Evolutionary conservation across 2,113 vertebrate species (phyloP), one percentile per base, ranked within the genome.

Genomic region (Dasypus novemcinctus): DNA sequence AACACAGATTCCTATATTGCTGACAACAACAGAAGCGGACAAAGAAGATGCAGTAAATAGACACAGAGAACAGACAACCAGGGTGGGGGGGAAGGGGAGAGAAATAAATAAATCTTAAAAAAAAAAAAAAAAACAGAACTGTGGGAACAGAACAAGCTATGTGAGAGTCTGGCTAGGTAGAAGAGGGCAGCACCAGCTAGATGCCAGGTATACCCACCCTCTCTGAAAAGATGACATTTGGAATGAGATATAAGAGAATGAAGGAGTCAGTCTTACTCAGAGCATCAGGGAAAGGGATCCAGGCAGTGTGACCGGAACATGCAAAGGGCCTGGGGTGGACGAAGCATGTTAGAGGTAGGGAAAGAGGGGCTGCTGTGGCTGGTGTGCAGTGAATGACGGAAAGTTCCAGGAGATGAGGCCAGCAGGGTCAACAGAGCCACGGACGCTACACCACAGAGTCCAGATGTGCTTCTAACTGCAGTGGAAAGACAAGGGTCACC

Each of bases 101-200:
- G n/a, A n/a, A n/a, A n/a, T n/a, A n/a, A n/a, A n/a, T n/a, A n/a
- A n/a, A n/a, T n/a, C n/a, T n/a, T n/a, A n/a, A n/a, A n/a, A n/a
- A n/a, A n/a, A n/a, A n/a, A n/a, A n/a, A n/a, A n/a, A n/a, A n/a
- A n/a, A n/a, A n/a, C n/a, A n/a, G n/a, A n/a, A 2, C 46, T 2
- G 0, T 1, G 21, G 25, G 64, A 29, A 38, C 31, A 78, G 46
- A 52, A 15, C 0, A 2, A 33, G 29, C 7, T 1, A 5, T 0
- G 14, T 2, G 64, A 5, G 0, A n/a, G 49, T 31, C 2, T 63
- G 78, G n/a, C 33, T 21, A 0, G 5, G 61, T 12, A 18, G 31
- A 38, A 69, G 8, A 82, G 69, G 68, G 12, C 33, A 33, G 2
- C 0, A 0, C 0, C 2, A 12, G 63, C 29, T 5, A 2, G 17